phyloP scores from a whole-genome alignment of 2,113 vertebrate species.

The Mesitornis unicolor region DNA sequence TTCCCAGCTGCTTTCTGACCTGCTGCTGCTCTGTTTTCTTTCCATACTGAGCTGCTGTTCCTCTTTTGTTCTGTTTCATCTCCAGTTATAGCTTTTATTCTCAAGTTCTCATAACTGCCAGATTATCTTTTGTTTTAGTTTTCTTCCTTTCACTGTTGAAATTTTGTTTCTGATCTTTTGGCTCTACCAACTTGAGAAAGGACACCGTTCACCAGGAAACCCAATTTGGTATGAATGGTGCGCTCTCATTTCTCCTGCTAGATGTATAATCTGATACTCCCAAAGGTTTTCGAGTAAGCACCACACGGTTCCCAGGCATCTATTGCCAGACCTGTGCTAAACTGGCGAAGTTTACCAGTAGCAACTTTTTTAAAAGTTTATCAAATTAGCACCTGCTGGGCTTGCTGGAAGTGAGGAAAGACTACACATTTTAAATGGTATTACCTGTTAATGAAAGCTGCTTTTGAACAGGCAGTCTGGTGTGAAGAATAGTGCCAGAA shows the following conservation, averaged over 20 bases:
- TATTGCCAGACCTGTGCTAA: not conserved
- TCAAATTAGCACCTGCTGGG: not conserved
- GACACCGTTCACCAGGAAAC: not conserved
- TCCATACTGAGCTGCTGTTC: not conserved
- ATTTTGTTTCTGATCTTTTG: not conserved
- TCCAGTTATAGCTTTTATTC: not conserved
- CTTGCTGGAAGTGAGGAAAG: not conserved
- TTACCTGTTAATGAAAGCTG: not conserved
- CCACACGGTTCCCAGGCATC: not conserved
- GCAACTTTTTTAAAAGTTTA: too few relatives aligned
- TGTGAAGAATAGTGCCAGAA: not conserved
- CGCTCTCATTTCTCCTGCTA: not conserved
- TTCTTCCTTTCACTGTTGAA: not conserved
- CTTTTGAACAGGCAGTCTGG: not conserved
- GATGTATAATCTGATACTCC: not conserved
- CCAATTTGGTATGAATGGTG: not conserved
- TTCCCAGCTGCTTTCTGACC: conserved; percentile 1
- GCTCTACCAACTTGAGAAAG: not conserved
- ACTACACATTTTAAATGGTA: not conserved
- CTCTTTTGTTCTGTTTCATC: not conserved
- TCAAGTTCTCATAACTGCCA: not conserved
- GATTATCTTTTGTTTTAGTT: not conserved
- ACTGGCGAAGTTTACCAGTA: not conserved
- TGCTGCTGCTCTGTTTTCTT: not conserved
- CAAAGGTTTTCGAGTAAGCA: not conserved